These are phyloP conservation scores for Sarcophaga caerulescens DNA, from an alignment of 2,888 invertebrate genomes.

Conservation along the genomic window DNA sequence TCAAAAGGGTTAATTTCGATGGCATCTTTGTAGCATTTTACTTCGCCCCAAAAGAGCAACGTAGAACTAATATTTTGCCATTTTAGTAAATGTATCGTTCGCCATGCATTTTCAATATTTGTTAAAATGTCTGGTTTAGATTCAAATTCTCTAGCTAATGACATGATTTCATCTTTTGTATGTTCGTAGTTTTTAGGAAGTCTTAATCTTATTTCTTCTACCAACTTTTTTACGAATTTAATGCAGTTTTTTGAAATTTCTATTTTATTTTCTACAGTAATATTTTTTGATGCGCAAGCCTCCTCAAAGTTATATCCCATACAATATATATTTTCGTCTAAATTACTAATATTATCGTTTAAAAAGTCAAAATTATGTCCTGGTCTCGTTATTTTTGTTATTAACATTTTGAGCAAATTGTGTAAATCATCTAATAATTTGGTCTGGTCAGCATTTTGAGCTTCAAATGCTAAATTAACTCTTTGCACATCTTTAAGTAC, in stretches of 20 bases:
- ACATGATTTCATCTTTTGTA: background rate
- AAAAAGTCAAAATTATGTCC: background rate
- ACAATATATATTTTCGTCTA: background rate
- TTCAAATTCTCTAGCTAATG: background rate
- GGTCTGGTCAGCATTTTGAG: conserved; percentile 24
- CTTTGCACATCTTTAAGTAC: conserved; percentile 16
- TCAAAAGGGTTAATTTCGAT: background rate
- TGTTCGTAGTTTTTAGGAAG: background rate
- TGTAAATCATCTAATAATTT: conserved; percentile 21
- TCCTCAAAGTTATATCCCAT: background rate
- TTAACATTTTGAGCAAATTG: conserved; percentile 21
- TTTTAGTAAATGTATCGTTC: background rate
- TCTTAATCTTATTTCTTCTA: conserved; percentile 18
- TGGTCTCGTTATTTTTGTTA: conserved; percentile 18
- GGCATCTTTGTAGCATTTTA: background rate
- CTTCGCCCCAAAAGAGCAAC: background rate
- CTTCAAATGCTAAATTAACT: conserved; percentile 37
- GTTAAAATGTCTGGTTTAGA: background rate
- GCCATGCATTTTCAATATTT: background rate
- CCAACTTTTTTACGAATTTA: conserved; percentile 16
- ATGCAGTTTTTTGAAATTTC: background rate
- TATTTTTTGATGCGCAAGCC: background rate
- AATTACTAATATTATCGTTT: conserved; percentile 2
- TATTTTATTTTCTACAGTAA: background rate
- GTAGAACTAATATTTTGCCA: background rate